Evolutionary conservation across 2,113 vertebrate species (phyloP).

Genomic region (Nothocercus nigrocapillus): DNA sequence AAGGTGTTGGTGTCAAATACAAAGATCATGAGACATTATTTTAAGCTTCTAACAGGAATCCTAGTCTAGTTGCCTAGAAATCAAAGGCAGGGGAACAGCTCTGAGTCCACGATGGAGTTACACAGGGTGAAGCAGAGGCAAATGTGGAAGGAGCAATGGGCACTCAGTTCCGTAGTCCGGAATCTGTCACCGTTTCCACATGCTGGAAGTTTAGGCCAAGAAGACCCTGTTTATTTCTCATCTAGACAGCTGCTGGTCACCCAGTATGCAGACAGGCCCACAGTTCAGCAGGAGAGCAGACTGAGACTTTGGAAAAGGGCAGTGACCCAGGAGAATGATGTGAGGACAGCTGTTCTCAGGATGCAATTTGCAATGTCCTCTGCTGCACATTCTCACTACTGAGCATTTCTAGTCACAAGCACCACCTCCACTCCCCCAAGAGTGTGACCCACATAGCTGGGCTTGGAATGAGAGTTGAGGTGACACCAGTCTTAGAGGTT

Average conservation of each 20-base stretch:
- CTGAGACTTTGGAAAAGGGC: fast-evolving
- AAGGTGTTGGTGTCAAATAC: not conserved
- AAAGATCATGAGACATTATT: not conserved
- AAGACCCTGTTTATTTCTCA: not conserved
- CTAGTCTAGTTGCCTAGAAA: not conserved
- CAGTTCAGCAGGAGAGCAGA: not conserved
- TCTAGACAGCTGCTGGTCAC: not conserved
- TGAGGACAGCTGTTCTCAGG: not conserved
- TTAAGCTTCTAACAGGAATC: not conserved
- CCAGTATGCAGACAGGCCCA: not conserved
- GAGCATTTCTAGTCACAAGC: not conserved
- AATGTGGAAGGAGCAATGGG: not conserved
- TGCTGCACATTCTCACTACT: not conserved
- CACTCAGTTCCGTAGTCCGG: not conserved
- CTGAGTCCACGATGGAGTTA: not conserved
- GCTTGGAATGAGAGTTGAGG: not conserved
- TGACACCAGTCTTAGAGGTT: not conserved
- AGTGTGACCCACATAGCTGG: not conserved
- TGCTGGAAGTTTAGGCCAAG: not conserved
- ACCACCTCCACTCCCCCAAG: fast-evolving
- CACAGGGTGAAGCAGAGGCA: not conserved
- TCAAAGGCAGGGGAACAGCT: not conserved
- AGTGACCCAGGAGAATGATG: not conserved
- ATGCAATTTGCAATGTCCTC: not conserved
- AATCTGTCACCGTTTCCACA: not conserved